Percentiles rank a stretch among this genome's conserved stretches.
Evolutionary conservation across 2,888 invertebrate species (phyloP).

Genomic region (Apodemia hepburni): DNA sequence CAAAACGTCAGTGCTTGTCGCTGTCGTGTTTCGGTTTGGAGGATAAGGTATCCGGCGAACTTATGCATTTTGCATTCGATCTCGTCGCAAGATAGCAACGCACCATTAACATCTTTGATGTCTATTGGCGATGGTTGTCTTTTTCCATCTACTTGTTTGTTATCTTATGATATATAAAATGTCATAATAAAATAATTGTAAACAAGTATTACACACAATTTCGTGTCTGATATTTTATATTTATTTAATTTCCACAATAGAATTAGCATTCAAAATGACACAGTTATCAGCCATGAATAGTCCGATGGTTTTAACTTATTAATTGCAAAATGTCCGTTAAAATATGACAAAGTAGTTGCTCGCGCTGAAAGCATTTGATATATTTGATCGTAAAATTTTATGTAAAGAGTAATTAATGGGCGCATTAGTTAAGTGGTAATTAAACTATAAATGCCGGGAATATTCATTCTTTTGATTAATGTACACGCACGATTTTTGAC

Average conservation of each 20-base stretch:
- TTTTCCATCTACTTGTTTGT: no score
- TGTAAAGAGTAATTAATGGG: conserved; percentile 10
- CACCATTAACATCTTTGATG: no score
- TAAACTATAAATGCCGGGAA: conserved; percentile 9
- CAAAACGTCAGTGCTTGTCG: no score
- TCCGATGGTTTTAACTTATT: conserved; percentile 24
- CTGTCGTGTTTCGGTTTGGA: no score
- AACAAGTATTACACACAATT: background rate
- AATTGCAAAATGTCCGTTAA: conserved; percentile 20
- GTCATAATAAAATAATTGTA: no score
- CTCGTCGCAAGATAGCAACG: no score
- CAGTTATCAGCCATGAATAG: conserved; percentile 21
- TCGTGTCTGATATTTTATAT: background rate
- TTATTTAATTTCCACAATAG: background rate
- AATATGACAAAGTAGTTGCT: conserved; percentile 22
- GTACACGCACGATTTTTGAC: conserved; percentile 6
- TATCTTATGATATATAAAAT: no score
- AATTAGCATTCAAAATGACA: conserved; percentile 10
- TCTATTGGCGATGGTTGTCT: no score
- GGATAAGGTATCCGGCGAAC: no score
- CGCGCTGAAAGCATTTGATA: conserved; percentile 27
- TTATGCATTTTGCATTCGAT: no score
- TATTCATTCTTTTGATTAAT: conserved; percentile 8
- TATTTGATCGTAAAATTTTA: conserved; percentile 14
- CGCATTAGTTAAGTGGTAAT: conserved; percentile 13